Evolutionary conservation across 1,140 invertebrate genomes (phyloP), one percentile per base, ranked within the genome.

Genomic region (Drosophila melanica): DNA sequence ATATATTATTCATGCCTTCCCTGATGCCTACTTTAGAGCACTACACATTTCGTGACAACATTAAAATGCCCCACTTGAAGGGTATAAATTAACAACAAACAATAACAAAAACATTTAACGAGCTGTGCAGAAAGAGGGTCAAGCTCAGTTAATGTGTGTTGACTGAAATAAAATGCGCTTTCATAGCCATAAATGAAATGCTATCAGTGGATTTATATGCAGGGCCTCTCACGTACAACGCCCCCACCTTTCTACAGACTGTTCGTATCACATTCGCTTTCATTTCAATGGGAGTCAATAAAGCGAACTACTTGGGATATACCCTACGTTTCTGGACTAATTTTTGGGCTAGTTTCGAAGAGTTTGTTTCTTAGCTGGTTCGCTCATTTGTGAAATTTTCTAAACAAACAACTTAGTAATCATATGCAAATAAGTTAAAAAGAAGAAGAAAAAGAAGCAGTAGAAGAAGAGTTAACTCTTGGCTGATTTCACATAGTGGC

Each of bases 211-310:
- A 47, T 62, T 74, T 74, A 69, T 74, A 70, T 77, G 54, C 75
- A 77, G 57, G 73, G 58, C 77, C 62, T 75, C 75, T 77, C 60
- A 77, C 79, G 79, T 81, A 75, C 58, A 59, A 72, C 76, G 80
- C 80, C 80, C 75, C 69, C 75, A 65, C 72, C 71, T 71, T 65
- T 65, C 47, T 62, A 55, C 57, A 63, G 70, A 54, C 81, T 86
- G 73, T 84, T 79, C 47, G 62, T 65, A 68, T 42, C 50, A 73
- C 78, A 82, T 86, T 86, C 82, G 84, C 79, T 86, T 86, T 86
- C 82, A 71, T 86, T 86, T 53, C 30, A 74, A 77, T 66, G 62
- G 51, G 45, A 81, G 35, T 10, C n/a, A 20, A 55, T 30, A 37
- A 42, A 54, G 8, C 35, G 23, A 10, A 11, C 18, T 48, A 59